Percentiles rank a stretch among this genome's conserved stretches.
Evolutionary conservation across 2,888 invertebrate species (phyloP).

Genomic region (Protula sp.): DNA sequence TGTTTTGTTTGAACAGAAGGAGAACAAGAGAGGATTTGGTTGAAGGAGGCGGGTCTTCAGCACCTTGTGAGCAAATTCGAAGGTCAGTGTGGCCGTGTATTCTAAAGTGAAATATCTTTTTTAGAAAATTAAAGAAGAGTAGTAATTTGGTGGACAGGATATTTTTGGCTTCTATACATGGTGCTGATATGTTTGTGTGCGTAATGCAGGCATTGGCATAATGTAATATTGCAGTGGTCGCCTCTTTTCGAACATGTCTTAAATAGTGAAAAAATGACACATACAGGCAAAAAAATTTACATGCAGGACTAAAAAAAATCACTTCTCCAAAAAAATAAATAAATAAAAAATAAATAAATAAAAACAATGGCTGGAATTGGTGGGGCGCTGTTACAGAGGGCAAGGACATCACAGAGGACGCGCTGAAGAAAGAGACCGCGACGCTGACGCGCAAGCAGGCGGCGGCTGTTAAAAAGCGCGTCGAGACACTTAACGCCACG

Average conservation of each 20-base stretch:
- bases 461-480: constrained; percentile 69
- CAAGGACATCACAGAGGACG: constrained; percentile 38
- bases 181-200: no score
- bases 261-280: no score
- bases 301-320: no score
- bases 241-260: no score
- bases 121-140: no score
- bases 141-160: no score
- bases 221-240: no score
- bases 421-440: constrained; percentile 54
- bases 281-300: no score
- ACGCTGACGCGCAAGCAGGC: constrained; percentile 64
- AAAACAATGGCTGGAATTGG: no score
- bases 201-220: no score
- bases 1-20: constrained; percentile 59
- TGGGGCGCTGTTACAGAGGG: constrained; percentile 35
- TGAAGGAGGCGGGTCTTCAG: constrained; percentile 68
- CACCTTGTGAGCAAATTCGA: constrained; percentile 66
- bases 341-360: no score
- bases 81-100: constrained; percentile 44
- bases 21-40: constrained; percentile 72
- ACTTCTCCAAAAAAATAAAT: background rate
- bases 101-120: background rate
- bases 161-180: no score
- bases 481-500: constrained; percentile 72